phyloP scores from a whole-genome alignment of 2,113 vertebrate genomes.

The Bubo blakistoni region DNA sequence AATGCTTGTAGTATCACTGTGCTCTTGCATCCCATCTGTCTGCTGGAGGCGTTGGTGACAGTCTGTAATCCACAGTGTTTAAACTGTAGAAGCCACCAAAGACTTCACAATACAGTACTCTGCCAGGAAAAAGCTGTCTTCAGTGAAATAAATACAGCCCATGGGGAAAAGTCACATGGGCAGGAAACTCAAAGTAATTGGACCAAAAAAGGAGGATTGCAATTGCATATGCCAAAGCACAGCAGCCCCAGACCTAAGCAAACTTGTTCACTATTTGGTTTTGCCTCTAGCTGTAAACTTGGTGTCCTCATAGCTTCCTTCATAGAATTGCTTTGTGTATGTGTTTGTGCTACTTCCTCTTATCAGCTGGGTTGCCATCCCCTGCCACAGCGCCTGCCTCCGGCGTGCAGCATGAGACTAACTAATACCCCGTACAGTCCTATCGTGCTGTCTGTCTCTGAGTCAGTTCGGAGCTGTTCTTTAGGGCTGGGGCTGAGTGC shows the following conservation, averaged over 20 bases:
- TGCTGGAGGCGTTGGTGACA: neutral
- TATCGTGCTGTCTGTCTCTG: neutral
- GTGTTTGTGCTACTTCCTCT: neutral
- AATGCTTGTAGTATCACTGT: neutral
- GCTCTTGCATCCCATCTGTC: neutral
- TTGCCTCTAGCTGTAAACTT: neutral
- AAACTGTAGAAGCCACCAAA: neutral
- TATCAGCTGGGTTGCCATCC: neutral
- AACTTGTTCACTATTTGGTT: neutral
- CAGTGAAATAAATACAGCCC: neutral
- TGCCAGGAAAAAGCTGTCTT: neutral
- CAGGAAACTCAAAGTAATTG: neutral
- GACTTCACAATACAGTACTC: neutral
- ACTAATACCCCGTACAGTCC: neutral
- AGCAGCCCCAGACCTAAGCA: neutral
- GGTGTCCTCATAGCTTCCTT: neutral
- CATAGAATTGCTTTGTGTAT: neutral
- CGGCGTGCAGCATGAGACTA: rapidly evolving
- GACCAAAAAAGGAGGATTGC: neutral
- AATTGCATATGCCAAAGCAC: neutral
- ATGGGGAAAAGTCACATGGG: neutral
- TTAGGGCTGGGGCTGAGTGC: neutral
- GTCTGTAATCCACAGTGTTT: neutral
- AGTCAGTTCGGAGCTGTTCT: neutral
- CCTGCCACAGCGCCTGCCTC: neutral